Conservation (phyloP, 2,113 vertebrate genomes). For the Rafetus swinhoei region DNA sequence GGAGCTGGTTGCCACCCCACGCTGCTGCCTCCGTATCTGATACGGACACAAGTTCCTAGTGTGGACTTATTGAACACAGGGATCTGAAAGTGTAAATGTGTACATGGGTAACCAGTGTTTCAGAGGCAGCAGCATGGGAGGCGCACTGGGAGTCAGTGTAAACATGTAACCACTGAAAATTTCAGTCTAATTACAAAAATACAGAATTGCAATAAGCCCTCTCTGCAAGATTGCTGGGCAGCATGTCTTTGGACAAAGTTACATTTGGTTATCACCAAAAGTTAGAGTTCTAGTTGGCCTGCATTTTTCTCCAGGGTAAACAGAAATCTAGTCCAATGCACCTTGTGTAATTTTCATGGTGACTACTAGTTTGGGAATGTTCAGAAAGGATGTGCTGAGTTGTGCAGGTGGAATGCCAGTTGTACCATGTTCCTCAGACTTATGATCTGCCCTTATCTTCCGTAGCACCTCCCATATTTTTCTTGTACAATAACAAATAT, state of each 20-base stretch:
- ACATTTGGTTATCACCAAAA: conserved; percentile 35
- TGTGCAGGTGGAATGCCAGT: conserved; percentile 25
- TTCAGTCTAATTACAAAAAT: neutral
- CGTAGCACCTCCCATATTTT: neutral
- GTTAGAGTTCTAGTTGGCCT: conserved; percentile 10
- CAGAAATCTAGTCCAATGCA: neutral
- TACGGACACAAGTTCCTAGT: no score
- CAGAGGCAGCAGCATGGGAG: no score
- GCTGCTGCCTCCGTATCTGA: no score
- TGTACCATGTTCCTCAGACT: conserved; percentile 24
- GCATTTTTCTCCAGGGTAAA: neutral
- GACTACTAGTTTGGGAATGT: conserved; percentile 15
- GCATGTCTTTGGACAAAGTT: neutral
- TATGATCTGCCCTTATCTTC: conserved; percentile 26
- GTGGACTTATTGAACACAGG: no score
- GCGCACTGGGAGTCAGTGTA: no score
- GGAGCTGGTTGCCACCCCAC: no score
- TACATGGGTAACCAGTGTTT: no score
- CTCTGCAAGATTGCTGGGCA: neutral
- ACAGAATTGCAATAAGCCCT: neutral
- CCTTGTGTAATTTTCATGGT: neutral
- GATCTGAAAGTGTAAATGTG: no score
- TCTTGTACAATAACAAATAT: conserved; percentile 20
- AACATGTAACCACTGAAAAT: no score
- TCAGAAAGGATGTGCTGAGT: neutral